Evolutionary conservation across 2,888 invertebrate genomes (phyloP).

Genomic region (Aphodius sticticus): DNA sequence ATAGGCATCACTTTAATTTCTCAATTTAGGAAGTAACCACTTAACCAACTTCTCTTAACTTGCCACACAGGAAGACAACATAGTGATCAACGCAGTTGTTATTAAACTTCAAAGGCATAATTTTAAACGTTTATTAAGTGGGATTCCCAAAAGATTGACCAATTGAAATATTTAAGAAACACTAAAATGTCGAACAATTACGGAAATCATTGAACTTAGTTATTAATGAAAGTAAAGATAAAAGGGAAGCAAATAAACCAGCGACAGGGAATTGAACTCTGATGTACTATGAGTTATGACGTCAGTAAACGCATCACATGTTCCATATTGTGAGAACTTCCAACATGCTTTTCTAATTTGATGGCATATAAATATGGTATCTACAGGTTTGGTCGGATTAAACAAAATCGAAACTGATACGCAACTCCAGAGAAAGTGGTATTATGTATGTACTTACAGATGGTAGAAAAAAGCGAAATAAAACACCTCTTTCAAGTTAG

Average conservation of each 20-base stretch:
- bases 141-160: no score
- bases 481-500: no score
- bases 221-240: not conserved
- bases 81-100: not conserved
- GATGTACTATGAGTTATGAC: not conserved
- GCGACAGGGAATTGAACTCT: not conserved
- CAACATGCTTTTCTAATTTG: not conserved
- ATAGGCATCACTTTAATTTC: not conserved
- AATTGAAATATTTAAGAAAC: no score
- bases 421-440: no score
- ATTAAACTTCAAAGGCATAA: not conserved
- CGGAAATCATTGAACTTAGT: not conserved
- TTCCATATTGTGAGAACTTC: not conserved
- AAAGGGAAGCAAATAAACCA: not conserved
- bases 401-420: no score
- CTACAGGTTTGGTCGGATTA: no score
- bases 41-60: not conserved
- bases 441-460: no score
- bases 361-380: no score
- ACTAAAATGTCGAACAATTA: not conserved
- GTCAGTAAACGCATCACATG: not conserved
- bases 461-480: no score
- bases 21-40: not conserved
- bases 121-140: no score
- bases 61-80: not conserved